Conservation (phyloP, 2,797 vertebrate species). For the Cyprinodon diabolis region DNA sequence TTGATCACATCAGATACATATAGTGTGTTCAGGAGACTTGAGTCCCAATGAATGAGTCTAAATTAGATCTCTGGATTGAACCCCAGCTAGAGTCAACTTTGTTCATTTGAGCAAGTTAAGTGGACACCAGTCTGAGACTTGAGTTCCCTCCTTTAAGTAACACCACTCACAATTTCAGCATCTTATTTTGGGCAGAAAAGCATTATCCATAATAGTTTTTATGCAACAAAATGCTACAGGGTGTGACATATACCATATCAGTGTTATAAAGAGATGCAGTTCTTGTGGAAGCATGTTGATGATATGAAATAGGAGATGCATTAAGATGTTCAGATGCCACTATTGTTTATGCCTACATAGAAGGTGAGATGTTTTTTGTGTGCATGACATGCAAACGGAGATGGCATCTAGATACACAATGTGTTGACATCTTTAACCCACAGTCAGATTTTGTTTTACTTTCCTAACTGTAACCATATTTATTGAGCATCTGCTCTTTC, state of each 20-base stretch:
- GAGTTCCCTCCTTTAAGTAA: background rate
- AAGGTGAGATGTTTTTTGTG: slow-evolving; percentile 22
- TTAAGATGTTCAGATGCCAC: slow-evolving; percentile 7
- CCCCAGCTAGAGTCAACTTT: background rate
- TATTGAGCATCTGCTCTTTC: background rate
- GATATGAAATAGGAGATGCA: slow-evolving; percentile 3
- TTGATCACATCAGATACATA: background rate
- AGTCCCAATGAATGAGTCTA: background rate
- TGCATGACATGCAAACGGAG: background rate
- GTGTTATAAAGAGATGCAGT: background rate
- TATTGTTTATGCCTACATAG: slow-evolving; percentile 5
- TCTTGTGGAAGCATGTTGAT: background rate
- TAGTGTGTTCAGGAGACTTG: background rate
- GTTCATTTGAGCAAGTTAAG: background rate
- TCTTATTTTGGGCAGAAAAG: background rate
- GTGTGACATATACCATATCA: slow-evolving; percentile 2
- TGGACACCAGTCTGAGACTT: background rate
- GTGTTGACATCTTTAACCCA: background rate
- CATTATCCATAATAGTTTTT: background rate
- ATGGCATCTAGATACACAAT: slow-evolving; percentile 12
- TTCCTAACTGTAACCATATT: slow-evolving; percentile 12
- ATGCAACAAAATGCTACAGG: background rate
- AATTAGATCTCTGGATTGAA: background rate
- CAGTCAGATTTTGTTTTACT: slow-evolving; percentile 3
- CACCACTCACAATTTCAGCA: background rate